Conservation (phyloP, 1,140 invertebrate species). For the Meloidogyne floridensis region DNA sequence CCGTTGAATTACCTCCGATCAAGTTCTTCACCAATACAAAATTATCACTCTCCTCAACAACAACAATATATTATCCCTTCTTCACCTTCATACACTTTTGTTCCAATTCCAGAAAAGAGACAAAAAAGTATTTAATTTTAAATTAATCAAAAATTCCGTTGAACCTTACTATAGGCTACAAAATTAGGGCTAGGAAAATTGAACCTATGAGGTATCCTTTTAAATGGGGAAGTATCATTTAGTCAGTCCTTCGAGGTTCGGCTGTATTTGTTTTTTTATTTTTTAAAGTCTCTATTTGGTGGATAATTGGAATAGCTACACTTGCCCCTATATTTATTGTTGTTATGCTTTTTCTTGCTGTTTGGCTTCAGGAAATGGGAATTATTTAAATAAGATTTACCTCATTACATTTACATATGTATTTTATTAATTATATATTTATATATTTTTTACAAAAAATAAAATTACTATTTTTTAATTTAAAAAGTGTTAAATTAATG, state of each 20-base stretch:
- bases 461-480: too few relatives aligned
- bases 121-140: constrained; percentile 16
- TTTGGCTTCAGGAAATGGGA: constrained; percentile 52
- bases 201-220: too few relatives aligned
- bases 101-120: constrained; percentile 24
- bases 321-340: constrained; percentile 47
- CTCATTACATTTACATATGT: neutral
- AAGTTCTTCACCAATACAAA: constrained; percentile 8
- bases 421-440: too few relatives aligned
- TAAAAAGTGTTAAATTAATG: constrained; percentile 30
- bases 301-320: constrained; percentile 50
- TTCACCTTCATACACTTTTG: constrained; percentile 11
- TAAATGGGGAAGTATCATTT: too few relatives aligned
- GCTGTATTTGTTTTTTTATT: neutral
- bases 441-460: too few relatives aligned
- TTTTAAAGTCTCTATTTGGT: constrained; percentile 40
- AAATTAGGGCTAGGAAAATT: too few relatives aligned
- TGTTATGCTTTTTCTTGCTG: constrained; percentile 44
- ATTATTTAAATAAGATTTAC: constrained; percentile 33
- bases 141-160: neutral
- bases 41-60: constrained; percentile 5
- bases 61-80: neutral
- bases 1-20: constrained; percentile 30
- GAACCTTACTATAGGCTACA: too few relatives aligned
- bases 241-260: too few relatives aligned